Evolutionary conservation across 2,888 invertebrate species (phyloP), one percentile per base, ranked within the genome.

Genomic region (Embidobia sp.): DNA sequence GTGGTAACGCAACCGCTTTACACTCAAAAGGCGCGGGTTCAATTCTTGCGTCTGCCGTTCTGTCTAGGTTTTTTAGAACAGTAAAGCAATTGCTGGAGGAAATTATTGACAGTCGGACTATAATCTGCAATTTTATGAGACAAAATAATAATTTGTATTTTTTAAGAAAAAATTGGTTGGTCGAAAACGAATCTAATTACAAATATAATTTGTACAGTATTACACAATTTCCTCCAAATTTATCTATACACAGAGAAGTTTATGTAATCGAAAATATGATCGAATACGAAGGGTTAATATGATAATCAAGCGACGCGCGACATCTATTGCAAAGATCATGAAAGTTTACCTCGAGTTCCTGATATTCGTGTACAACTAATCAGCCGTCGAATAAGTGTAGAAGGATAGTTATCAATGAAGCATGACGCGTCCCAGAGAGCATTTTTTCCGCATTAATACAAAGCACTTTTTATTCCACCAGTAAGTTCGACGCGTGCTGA

Each of bases 331-430:
- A 13, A 64, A 49, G 51, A 51, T 51, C 40, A 64, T 64, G 63
- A 31, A 64, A 40, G 46, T 64, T 64, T 51, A 40, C 35, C 51
- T 51, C 13, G 40, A 6, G 27, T n/a, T 51, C 40, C 49, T 27
- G 40, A 31, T 63, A 48, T 63, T 35, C 37, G n/a, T 37, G 40
- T 51, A 37, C 49, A 64, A 51, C 51, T 64, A 64, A 64, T 64
- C 42, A 22, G 31, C 19, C 26, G 40, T 31, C 31, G 29, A 40
- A 63, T 49, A 64, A 51, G n/a, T 13, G 19, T 31, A 42, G 4
- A 13, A 8, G 3, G 6, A 22, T 13, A 15, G 42, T 63, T 35
- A 35, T 61, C 40, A 63, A 37, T 48, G 18, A 15, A 18, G 19
- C 42, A 3, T 11, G 15, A 10, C 10, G 29, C 6, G 4, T 4